Conservation (phyloP, 2,888 invertebrate species). For the Amphipyra berbera region DNA sequence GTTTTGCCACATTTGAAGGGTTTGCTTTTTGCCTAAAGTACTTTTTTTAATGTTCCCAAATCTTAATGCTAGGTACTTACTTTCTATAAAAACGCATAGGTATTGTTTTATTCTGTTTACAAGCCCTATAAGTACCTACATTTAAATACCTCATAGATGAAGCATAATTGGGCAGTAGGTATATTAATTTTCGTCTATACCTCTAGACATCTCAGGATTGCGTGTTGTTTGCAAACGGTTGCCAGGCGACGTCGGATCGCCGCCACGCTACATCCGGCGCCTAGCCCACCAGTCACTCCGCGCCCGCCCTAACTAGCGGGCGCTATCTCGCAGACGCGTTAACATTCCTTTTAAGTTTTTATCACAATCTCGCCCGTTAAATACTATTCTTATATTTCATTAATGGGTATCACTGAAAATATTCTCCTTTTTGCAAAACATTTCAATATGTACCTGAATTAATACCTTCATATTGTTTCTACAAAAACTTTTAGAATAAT, state of each 20-base stretch:
- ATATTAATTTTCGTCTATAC: constrained; percentile 15
- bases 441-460: background rate
- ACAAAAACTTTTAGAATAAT: constrained; percentile 32
- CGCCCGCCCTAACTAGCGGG: constrained; percentile 76
- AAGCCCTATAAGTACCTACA: constrained; percentile 2
- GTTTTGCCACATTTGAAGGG: too few species aligned
- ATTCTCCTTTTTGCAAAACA: background rate
- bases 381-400: background rate
- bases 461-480: background rate
- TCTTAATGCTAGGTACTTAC: too few species aligned
- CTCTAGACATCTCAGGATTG: constrained; percentile 52
- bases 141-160: constrained; percentile 32
- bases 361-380: constrained; percentile 5
- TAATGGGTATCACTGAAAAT: background rate
- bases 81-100: background rate
- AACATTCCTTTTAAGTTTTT: constrained; percentile 24
- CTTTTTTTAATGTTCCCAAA: background rate
- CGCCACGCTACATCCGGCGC: constrained; percentile 80
- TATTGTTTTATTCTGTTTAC: background rate
- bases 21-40: too few species aligned
- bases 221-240: constrained; percentile 86
- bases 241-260: constrained; percentile 77
- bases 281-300: constrained; percentile 76
- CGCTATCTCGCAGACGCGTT: constrained; percentile 44
- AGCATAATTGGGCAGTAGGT: constrained; percentile 22